Conservation (phyloP, 1,140 invertebrate genomes). For the Tetramorium parvispinum region DNA sequence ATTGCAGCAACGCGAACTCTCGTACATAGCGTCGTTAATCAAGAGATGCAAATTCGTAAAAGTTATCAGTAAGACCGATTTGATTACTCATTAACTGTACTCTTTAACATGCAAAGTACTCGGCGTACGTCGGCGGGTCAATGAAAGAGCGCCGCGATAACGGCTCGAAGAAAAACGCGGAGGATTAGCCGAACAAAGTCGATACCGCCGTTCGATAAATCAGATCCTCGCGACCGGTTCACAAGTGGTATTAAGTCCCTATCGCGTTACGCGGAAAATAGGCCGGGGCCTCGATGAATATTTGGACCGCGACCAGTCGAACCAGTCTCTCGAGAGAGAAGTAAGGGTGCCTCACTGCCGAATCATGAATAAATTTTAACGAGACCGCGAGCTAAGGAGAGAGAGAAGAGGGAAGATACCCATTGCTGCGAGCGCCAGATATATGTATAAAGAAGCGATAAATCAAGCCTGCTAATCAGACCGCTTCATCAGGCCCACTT, state of each 20-base stretch:
- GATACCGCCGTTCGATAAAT: conserved; percentile 74
- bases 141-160: conserved; percentile 60
- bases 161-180: conserved; percentile 20
- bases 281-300: conserved; percentile 66
- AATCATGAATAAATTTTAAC: conserved; percentile 81
- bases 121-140: conserved; percentile 51
- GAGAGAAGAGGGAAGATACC: conserved; percentile 7
- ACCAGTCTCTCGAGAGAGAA: conserved; percentile 72
- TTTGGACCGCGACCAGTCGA: conserved; percentile 76
- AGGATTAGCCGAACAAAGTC: conserved; percentile 72
- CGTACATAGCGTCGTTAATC: conserved; percentile 19
- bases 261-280: conserved; percentile 75
- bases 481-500: conserved; percentile 77
- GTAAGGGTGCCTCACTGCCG: conserved; percentile 65
- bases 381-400: conserved; percentile 65
- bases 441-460: conserved; percentile 68
- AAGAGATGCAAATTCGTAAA: conserved; percentile 12
- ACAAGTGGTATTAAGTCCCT: conserved; percentile 70
- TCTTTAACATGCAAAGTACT: conserved; percentile 64
- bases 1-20: not conserved
- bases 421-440: conserved; percentile 45
- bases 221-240: conserved; percentile 67
- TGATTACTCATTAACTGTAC: conserved; percentile 56
- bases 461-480: conserved; percentile 79
- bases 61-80: conserved; percentile 62